phyloP scores from a whole-genome alignment of 2,113 vertebrate species.

The Stomatorhinus ivindoensis region DNA sequence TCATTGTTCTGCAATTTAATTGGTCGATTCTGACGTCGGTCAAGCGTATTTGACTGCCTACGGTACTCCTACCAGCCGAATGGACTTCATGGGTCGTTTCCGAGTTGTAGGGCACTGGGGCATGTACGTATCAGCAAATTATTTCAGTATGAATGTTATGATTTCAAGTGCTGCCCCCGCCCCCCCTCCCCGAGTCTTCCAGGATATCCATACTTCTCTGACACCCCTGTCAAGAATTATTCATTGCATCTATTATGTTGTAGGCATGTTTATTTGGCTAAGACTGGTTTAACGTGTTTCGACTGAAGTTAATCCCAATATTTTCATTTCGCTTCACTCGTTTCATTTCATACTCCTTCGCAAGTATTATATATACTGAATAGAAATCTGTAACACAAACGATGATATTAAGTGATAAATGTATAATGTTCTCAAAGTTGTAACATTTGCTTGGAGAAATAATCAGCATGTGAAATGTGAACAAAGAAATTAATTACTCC shows the following conservation, averaged over 20 bases:
- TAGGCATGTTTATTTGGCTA: neutral
- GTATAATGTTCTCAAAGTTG: neutral
- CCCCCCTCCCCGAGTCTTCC: neutral
- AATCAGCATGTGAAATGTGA: neutral
- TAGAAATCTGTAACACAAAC: neutral
- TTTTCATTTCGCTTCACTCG: neutral
- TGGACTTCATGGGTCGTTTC: neutral
- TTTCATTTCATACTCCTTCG: neutral
- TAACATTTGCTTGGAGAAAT: neutral
- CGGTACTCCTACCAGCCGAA: neutral
- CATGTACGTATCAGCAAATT: neutral
- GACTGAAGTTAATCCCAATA: neutral
- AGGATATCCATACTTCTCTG: neutral
- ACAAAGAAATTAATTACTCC: neutral
- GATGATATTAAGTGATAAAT: neutral
- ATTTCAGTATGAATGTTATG: neutral
- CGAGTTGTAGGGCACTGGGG: neutral
- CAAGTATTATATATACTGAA: neutral
- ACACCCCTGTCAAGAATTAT: neutral
- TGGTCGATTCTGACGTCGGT: slow-evolving; percentile 9
- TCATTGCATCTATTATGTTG: neutral
- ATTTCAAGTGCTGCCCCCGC: neutral
- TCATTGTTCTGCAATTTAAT: neutral
- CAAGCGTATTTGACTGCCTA: neutral
- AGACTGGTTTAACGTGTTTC: neutral